These are phyloP conservation scores for Electrona antarctica DNA, from an alignment of 2,113 vertebrate species.

Conservation along the genomic window DNA sequence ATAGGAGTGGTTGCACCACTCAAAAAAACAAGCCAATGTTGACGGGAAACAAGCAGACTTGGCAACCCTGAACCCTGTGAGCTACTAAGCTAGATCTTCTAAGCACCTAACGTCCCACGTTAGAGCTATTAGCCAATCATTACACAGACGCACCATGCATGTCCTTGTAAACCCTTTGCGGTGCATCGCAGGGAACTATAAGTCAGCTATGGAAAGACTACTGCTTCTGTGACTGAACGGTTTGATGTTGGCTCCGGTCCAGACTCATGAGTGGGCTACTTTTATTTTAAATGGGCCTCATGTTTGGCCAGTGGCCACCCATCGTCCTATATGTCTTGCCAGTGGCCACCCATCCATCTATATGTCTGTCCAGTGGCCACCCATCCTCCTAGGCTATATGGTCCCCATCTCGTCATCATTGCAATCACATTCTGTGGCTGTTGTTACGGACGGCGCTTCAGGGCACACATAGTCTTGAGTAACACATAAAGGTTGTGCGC, in stretches of 20 bases:
- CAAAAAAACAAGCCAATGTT: no score
- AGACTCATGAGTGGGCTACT: constrained; percentile 49
- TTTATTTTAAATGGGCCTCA: constrained; percentile 61
- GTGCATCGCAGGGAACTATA: constrained; percentile 56
- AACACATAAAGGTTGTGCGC: constrained; percentile 65
- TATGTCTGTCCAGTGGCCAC: no score
- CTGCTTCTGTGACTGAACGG: constrained; percentile 67
- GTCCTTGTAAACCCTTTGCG: constrained; percentile 51
- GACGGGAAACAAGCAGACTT: no score
- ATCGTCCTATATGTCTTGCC: no score
- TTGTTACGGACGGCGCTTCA: constrained; percentile 51
- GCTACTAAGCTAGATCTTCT: constrained; percentile 44
- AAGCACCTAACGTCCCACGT: constrained; percentile 69
- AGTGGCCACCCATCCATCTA: no score
- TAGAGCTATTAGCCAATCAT: constrained; percentile 75
- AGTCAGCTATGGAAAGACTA: constrained; percentile 66
- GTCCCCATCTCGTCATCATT: constrained; percentile 37
- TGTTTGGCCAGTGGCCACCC: no score
- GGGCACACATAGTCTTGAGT: constrained; percentile 64
- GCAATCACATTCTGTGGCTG: constrained; percentile 60
- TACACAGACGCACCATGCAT: constrained; percentile 70
- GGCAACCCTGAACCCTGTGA: no score
- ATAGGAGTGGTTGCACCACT: no score
- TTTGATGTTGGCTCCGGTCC: constrained; percentile 61
- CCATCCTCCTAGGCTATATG: no score